Conservation (phyloP, 2,797 vertebrate genomes). For the Sparidentex hasta region DNA sequence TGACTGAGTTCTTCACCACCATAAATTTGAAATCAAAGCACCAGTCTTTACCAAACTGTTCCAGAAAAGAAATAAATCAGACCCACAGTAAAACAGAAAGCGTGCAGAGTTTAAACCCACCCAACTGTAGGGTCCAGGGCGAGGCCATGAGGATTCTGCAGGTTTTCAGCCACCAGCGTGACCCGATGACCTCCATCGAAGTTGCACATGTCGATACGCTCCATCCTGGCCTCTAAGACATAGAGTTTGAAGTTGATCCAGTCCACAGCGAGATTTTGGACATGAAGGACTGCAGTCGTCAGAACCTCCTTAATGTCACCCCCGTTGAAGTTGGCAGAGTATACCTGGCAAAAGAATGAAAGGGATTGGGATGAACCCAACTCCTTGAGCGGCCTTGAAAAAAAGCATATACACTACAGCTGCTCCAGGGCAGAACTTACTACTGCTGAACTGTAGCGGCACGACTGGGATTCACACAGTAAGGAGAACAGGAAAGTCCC, state of each 20-base stretch:
- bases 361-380: neutral
- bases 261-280: constrained; percentile 85
- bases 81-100: neutral
- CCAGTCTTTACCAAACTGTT: neutral
- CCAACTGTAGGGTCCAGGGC: constrained; percentile 84
- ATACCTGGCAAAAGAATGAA: constrained; percentile 73
- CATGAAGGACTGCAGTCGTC: constrained; percentile 71
- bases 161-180: constrained; percentile 84
- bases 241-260: constrained; percentile 88
- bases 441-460: neutral
- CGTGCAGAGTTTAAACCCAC: constrained; percentile 57
- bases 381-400: neutral
- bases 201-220: constrained; percentile 84
- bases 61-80: neutral
- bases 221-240: constrained; percentile 79
- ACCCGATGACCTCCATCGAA: constrained; percentile 81
- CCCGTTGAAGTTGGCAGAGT: constrained; percentile 80
- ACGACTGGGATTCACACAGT: neutral
- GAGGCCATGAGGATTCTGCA: constrained; percentile 80
- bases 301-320: constrained; percentile 78
- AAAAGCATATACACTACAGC: neutral
- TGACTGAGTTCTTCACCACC: neutral
- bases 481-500: neutral
- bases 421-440: neutral
- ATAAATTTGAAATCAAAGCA: neutral